These are phyloP conservation scores for Diabrotica undecimpunctata DNA, from an alignment of 1,140 invertebrate genomes.

Conservation along the genomic window DNA sequence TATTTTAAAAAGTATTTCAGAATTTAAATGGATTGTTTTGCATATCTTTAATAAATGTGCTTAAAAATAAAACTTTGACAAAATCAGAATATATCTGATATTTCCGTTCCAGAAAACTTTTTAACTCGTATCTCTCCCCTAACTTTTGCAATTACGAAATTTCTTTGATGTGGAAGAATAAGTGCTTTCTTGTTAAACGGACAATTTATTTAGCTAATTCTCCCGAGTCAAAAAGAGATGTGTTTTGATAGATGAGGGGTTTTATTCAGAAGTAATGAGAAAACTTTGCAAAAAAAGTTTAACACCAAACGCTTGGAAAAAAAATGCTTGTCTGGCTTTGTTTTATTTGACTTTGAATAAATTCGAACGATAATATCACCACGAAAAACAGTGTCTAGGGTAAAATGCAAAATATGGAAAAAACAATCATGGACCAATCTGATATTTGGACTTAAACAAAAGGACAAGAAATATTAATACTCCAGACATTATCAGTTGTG, in stretches of 20 bases:
- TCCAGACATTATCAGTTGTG: too few species aligned
- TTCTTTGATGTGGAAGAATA: not conserved
- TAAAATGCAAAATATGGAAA: too few species aligned
- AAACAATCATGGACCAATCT: too few species aligned
- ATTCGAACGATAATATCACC: too few species aligned
- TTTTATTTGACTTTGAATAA: too few species aligned
- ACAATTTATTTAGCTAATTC: conserved; percentile 5
- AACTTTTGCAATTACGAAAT: conserved; percentile 14
- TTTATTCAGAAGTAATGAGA: conserved; percentile 3
- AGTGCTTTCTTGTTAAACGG: not conserved
- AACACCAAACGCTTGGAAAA: too few species aligned
- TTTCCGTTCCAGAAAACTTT: not conserved
- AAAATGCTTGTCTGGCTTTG: too few species aligned
- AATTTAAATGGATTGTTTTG: not conserved
- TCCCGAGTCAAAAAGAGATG: not conserved
- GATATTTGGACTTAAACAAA: too few species aligned
- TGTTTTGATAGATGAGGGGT: too few species aligned
- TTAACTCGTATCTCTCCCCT: conserved; percentile 5
- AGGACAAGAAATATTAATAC: too few species aligned
- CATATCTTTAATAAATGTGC: not conserved
- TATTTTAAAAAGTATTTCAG: not conserved
- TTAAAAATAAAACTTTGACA: not conserved
- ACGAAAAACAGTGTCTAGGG: too few species aligned
- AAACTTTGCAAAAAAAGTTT: too few species aligned
- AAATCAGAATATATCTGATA: not conserved